These are phyloP conservation scores for Labeo rohita DNA, from an alignment of 2,113 vertebrate genomes.

Conservation along the genomic window DNA sequence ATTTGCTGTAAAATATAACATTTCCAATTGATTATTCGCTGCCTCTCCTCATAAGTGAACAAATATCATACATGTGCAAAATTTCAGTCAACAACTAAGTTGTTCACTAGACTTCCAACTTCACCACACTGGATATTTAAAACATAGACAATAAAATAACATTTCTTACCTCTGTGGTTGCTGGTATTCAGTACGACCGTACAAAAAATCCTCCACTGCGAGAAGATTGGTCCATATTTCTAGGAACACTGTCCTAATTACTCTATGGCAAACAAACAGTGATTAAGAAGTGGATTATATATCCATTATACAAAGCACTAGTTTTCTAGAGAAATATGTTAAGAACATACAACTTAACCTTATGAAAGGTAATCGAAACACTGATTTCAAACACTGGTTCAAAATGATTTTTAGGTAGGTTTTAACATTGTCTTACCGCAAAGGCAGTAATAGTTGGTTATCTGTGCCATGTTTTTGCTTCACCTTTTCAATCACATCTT, in stretches of 20 bases:
- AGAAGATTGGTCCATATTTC: accelerated
- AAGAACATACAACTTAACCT: not conserved
- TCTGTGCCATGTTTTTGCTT: not conserved
- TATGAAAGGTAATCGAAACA: not conserved
- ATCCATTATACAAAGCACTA: not conserved
- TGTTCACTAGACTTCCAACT: not conserved
- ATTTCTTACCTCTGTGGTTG: not conserved
- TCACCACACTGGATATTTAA: not conserved
- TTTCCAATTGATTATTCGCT: not conserved
- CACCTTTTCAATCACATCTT: accelerated
- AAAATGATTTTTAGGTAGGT: not conserved
- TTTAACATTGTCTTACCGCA: not conserved
- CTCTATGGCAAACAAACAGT: not conserved
- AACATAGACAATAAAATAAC: not conserved
- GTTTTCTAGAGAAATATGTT: not conserved
- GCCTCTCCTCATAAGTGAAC: not conserved
- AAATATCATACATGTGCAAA: not conserved
- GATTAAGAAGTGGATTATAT: not conserved
- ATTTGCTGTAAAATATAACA: not conserved
- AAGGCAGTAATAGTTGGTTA: not conserved
- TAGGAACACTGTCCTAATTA: not conserved
- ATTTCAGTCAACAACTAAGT: not conserved
- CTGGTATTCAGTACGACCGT: not conserved
- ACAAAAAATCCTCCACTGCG: accelerated
- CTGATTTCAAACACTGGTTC: not conserved